phyloP scores from a whole-genome alignment of 2,797 vertebrate species.

The Petrocephalus schoutedeni region DNA sequence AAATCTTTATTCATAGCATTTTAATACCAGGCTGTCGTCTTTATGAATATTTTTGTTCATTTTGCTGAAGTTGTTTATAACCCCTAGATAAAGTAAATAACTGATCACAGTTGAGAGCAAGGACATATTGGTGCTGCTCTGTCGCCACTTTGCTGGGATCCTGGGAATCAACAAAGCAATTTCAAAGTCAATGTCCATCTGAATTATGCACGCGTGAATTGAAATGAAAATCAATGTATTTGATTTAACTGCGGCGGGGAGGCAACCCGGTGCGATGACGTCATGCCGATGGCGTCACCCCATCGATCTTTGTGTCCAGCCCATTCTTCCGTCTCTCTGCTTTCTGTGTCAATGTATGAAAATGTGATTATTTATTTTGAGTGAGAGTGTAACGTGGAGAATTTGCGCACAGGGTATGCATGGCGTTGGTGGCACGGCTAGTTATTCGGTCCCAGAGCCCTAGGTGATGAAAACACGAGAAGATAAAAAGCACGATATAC shows the following conservation, averaged over 20 bases:
- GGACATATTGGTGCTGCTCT: background rate
- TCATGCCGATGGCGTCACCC: background rate
- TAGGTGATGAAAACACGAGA: background rate
- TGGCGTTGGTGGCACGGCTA: background rate
- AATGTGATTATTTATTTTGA: background rate
- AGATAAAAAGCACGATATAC: background rate
- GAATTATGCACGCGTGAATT: background rate
- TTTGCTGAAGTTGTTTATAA: background rate
- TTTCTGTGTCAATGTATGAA: background rate
- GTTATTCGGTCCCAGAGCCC: background rate
- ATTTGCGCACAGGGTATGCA: background rate
- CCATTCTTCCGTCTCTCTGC: background rate
- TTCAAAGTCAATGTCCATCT: background rate
- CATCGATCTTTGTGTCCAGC: background rate
- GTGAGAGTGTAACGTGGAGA: background rate
- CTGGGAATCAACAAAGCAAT: background rate
- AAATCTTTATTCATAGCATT: slow-evolving; percentile 78
- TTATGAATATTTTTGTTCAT: slow-evolving; percentile 34
- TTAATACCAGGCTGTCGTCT: slow-evolving; percentile 60
- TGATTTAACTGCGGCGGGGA: background rate
- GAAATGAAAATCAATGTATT: background rate
- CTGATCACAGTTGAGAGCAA: background rate
- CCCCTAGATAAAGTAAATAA: background rate
- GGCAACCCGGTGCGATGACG: background rate
- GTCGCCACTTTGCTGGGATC: background rate